Evolutionary conservation across 2,113 vertebrate species (phyloP).

Genomic region (Cheirogaleus medius): DNA sequence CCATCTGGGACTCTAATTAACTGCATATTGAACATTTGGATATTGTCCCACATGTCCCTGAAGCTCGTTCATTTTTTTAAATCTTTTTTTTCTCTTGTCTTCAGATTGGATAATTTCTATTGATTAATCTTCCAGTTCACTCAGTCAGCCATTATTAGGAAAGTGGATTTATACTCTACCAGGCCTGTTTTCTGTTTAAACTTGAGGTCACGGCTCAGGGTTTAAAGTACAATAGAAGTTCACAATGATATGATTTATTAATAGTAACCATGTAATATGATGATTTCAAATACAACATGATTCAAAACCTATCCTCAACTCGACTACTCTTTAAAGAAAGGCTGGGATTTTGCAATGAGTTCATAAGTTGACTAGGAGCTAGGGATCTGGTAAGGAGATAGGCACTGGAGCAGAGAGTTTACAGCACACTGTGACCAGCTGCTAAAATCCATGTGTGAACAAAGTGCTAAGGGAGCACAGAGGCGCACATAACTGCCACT

Average conservation of each 20-base stretch:
- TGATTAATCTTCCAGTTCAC: background rate
- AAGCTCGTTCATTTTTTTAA: background rate
- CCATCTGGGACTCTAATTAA: background rate
- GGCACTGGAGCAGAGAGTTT: background rate
- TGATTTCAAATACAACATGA: background rate
- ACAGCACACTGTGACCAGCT: background rate
- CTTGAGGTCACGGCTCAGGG: background rate
- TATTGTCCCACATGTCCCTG: background rate
- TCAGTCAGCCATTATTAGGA: background rate
- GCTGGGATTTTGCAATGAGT: background rate
- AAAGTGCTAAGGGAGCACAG: background rate
- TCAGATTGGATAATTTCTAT: conserved; percentile 13
- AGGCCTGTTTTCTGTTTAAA: background rate
- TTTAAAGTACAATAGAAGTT: background rate
- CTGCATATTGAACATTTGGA: background rate
- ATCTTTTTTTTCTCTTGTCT: background rate
- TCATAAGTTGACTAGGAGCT: background rate
- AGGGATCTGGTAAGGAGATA: background rate
- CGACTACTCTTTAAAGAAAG: background rate
- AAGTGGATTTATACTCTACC: background rate
- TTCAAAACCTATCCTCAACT: background rate
- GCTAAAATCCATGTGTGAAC: background rate
- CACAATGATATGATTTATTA: background rate
- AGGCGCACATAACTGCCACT: background rate
- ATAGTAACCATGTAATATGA: background rate